phyloP scores from a whole-genome alignment of 2,797 vertebrate species.

The Cheirogaleus major region DNA sequence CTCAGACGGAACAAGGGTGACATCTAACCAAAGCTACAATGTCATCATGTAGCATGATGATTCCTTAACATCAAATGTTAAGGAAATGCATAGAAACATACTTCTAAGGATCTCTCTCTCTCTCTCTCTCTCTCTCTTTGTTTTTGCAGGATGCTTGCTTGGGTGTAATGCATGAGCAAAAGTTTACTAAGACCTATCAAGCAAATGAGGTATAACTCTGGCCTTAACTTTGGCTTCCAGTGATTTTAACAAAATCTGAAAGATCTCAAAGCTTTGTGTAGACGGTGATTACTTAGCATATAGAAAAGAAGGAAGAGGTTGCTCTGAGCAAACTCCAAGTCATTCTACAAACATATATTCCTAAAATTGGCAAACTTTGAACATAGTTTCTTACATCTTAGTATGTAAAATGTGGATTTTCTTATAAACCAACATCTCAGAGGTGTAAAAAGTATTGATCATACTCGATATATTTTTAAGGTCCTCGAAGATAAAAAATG shows the following conservation, averaged over 20 bases:
- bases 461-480: neutral
- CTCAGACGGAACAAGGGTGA: neutral
- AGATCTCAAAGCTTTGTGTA: neutral
- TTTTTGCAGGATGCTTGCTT: neutral
- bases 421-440: neutral
- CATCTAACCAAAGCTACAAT: neutral
- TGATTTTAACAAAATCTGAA: neutral
- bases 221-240: neutral
- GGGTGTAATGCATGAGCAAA: neutral
- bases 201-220: neutral
- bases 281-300: neutral
- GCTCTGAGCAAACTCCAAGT: neutral
- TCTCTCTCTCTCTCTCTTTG: neutral
- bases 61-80: neutral
- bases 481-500: neutral
- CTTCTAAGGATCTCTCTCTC: neutral
- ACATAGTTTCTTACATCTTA: neutral
- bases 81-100: neutral
- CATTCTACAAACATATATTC: neutral
- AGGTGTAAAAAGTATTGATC: conserved; percentile 28
- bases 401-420: neutral
- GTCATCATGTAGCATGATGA: neutral
- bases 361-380: neutral
- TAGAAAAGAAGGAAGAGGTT: neutral
- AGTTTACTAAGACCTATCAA: neutral